phyloP scores from a whole-genome alignment of 2,888 invertebrate species.

The Diarsia dahlii region DNA sequence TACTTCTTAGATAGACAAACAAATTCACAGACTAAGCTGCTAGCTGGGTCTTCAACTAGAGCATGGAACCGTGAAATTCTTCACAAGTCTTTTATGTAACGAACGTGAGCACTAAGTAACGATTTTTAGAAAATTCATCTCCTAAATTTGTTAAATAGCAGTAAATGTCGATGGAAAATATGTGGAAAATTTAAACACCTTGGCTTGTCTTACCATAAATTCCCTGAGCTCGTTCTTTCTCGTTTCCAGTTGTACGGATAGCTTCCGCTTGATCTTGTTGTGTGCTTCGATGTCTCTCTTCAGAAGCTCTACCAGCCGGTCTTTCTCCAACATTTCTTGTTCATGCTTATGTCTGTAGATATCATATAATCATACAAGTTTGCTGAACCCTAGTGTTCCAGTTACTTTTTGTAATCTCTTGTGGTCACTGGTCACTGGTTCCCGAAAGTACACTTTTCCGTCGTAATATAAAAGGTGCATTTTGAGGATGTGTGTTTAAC shows the following conservation, averaged over 20 bases:
- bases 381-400: not conserved
- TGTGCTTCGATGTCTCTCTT: constrained; percentile 91
- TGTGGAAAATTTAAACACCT: not conserved
- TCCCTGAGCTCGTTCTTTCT: constrained; percentile 91
- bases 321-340: constrained; percentile 90
- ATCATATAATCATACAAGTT: not conserved
- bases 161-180: not conserved
- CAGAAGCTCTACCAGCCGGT: constrained; percentile 89
- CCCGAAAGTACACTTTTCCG: not conserved
- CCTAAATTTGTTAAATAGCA: not conserved
- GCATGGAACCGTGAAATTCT: not conserved
- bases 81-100: not conserved
- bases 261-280: constrained; percentile 89
- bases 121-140: not conserved
- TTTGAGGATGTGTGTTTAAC: not conserved
- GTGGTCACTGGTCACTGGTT: not conserved
- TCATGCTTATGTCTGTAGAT: constrained; percentile 88
- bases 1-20: not conserved
- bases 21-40: not conserved
- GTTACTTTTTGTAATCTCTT: not conserved
- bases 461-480: not conserved
- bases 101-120: not conserved
- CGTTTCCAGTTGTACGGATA: constrained; percentile 89
- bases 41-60: not conserved
- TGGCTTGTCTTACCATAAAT: constrained; percentile 91